Percentiles rank a stretch among this genome's conserved stretches.
These are phyloP conservation scores for Phasianus colchicus DNA, from an alignment of 2,113 vertebrate genomes.

Conservation along the genomic window DNA sequence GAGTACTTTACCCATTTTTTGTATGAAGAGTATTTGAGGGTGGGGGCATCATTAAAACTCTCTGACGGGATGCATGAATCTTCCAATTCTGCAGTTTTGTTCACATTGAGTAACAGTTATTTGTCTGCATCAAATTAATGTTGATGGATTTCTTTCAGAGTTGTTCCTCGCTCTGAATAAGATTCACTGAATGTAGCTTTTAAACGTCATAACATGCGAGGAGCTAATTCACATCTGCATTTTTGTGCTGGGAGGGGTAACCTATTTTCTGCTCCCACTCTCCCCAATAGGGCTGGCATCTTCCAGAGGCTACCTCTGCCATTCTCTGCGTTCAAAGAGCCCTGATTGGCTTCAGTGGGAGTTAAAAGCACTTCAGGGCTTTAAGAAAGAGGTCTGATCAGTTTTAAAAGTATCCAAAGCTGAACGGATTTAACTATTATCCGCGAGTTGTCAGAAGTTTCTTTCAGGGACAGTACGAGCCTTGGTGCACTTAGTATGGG, in stretches of 20 bases:
- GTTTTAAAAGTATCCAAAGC: conserved; percentile 66
- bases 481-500: background rate
- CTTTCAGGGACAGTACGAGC: background rate
- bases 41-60: conserved; percentile 32
- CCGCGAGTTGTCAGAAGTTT: conserved; percentile 50
- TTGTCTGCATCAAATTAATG: conserved; percentile 68
- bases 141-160: conserved; percentile 70
- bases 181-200: conserved; percentile 66
- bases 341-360: conserved; percentile 69
- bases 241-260: conserved; percentile 69
- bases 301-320: conserved; percentile 70
- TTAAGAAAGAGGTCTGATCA: conserved; percentile 69
- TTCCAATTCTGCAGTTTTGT: conserved; percentile 36
- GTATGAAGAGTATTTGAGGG: background rate
- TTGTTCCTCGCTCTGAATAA: conserved; percentile 62
- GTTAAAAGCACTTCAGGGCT: conserved; percentile 72
- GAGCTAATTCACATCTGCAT: conserved; percentile 73
- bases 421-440: conserved; percentile 63
- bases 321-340: conserved; percentile 68
- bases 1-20: conserved; percentile 29
- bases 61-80: conserved; percentile 8
- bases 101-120: conserved; percentile 62
- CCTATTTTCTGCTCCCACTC: conserved; percentile 63
- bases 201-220: conserved; percentile 59
- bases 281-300: conserved; percentile 14